Conservation (phyloP, 2,888 invertebrate genomes). For the Diachrysia chrysitis region DNA sequence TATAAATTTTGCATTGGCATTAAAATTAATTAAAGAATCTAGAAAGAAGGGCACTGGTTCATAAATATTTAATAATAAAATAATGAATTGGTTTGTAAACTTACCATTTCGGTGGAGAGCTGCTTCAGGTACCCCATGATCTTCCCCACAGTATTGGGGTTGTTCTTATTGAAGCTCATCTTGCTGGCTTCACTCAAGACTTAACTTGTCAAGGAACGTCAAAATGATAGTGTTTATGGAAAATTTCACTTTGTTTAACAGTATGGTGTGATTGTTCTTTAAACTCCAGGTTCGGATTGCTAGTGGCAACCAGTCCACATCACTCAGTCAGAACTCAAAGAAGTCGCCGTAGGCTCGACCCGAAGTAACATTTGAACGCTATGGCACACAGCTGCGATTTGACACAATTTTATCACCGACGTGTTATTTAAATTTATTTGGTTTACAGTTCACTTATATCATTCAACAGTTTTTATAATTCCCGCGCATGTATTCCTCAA, state of each 20-base stretch:
- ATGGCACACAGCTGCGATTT: conserved; percentile 67
- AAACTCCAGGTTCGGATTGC: conserved; percentile 82
- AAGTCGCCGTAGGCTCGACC: conserved; percentile 43
- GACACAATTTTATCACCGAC: conserved; percentile 73
- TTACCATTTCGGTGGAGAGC: conserved; percentile 87
- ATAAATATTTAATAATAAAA: neutral
- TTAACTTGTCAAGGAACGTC: conserved; percentile 79
- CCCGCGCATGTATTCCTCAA: conserved; percentile 79
- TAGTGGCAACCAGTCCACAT: conserved; percentile 75
- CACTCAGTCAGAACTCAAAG: conserved; percentile 62
- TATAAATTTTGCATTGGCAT: too few relatives aligned
- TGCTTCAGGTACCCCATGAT: conserved; percentile 87
- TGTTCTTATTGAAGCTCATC: conserved; percentile 88
- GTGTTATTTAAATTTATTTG: conserved; percentile 57
- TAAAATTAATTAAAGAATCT: too few relatives aligned
- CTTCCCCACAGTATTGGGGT: conserved; percentile 87
- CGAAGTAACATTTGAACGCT: conserved; percentile 58
- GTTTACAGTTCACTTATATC: conserved; percentile 64
- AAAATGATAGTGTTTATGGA: conserved; percentile 82
- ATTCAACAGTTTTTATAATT: conserved; percentile 73
- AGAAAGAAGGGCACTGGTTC: too few relatives aligned
- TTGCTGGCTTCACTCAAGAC: conserved; percentile 70
- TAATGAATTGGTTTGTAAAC: conserved; percentile 48
- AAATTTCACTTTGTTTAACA: conserved; percentile 74
- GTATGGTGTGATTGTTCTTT: conserved; percentile 72